These are phyloP conservation scores for Smittia aterrima DNA, from an alignment of 2,888 invertebrate genomes.

Conservation along the genomic window DNA sequence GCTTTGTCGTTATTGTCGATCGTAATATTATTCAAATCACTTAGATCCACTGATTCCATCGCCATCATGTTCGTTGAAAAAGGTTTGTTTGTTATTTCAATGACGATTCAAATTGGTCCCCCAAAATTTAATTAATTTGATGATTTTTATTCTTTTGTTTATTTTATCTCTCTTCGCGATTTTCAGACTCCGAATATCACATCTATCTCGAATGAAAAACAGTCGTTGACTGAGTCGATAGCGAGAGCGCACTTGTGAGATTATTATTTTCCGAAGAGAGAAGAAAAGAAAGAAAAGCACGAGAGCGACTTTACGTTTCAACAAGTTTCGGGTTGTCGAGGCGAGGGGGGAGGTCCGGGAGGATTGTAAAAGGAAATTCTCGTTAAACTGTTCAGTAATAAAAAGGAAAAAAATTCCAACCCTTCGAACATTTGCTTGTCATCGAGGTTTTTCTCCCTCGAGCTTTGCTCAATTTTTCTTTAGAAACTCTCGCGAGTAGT, in stretches of 20 bases:
- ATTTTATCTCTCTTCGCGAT: background rate
- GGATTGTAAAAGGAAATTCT: too few species aligned
- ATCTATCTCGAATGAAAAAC: background rate
- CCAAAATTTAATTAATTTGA: background rate
- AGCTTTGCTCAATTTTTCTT: too few species aligned
- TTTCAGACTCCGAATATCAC: background rate
- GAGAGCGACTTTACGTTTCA: constrained; percentile 2
- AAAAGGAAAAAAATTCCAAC: too few species aligned
- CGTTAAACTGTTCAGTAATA: too few species aligned
- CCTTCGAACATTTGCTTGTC: too few species aligned
- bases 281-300: background rate
- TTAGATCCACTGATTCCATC: constrained; percentile 48
- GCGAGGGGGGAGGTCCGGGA: background rate
- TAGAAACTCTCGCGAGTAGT: too few species aligned
- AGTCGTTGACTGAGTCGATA: too few species aligned
- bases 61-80: constrained; percentile 45
- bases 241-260: too few species aligned
- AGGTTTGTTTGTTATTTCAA: background rate
- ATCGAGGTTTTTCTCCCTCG: too few species aligned
- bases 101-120: background rate
- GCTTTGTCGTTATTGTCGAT: constrained; percentile 12
- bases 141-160: background rate
- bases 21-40: constrained; percentile 41
- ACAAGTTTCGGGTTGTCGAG: constrained; percentile 1
- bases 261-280: too few species aligned